Evolutionary conservation across 2,888 invertebrate genomes (phyloP).

Genomic region (Pristionchus maxplancki): DNA sequence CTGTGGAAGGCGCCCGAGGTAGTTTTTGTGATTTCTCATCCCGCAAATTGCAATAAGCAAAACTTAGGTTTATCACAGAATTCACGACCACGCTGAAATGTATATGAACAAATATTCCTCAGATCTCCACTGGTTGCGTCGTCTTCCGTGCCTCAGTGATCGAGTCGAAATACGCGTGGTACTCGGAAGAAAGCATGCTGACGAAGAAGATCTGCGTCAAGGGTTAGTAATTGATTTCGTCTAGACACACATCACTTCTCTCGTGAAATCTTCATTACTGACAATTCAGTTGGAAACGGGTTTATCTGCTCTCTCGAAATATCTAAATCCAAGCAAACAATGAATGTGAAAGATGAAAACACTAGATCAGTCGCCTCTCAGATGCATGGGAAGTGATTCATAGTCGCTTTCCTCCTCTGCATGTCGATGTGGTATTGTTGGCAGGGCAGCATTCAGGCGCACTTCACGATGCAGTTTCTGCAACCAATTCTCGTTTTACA

Average conservation of each 20-base stretch:
- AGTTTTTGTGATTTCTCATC: constrained; percentile 13
- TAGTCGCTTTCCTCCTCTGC: not conserved
- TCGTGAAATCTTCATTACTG: no score
- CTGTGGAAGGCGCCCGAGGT: constrained; percentile 76
- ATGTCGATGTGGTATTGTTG: not conserved
- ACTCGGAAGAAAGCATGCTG: constrained; percentile 74
- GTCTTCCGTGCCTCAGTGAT: constrained; percentile 76
- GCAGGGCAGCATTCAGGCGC: not conserved
- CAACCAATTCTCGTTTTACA: not conserved
- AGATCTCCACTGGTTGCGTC: constrained; percentile 71
- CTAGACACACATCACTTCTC: no score
- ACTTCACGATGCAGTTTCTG: not conserved
- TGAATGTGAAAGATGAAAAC: not conserved
- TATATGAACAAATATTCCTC: not conserved
- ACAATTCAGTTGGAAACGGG: no score
- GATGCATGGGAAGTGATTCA: not conserved
- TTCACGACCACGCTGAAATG: not conserved
- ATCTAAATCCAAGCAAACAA: not conserved
- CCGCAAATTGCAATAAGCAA: not conserved
- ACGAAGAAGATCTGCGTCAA: constrained; percentile 73
- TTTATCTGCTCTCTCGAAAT: not conserved
- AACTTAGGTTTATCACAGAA: not conserved
- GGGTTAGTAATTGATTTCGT: constrained; percentile 63
- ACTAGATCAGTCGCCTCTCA: not conserved
- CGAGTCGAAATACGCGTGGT: constrained; percentile 76